Base-by-base conservation (phyloP, 2,113 vertebrate genomes). In the Myotis brandtii region DNA sequence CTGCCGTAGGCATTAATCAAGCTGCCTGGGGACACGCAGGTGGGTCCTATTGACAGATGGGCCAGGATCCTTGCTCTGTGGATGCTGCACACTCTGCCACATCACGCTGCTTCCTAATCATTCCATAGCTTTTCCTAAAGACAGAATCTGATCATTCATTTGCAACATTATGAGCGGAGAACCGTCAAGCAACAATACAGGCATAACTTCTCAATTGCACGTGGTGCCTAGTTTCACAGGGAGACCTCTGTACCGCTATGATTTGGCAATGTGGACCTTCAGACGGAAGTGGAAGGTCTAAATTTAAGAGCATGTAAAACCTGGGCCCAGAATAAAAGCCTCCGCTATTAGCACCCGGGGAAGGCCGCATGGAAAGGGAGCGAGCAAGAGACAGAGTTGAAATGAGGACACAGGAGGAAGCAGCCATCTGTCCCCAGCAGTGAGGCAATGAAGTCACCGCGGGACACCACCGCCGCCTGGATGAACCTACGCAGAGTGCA, bases 281-380 rank as follows among this genome's bases (percentile, higher is more conserved):
- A 27, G 43, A 94, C 25, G 17, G 59, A 20, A 89, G 94, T 56
- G 46, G 30, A 91, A 52, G 11, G 17, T 85, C 73, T 89, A 83
- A 66, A 86, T 72, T 62, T 79, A 84, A 94, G 46, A 50, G 67
- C 93, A 89, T 43, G 52, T 79, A 87, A 5, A 27, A 95, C 37
- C 54, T 10, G 34, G 52, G 40, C 75, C 94, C 32, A 89, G 92
- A 94, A 97, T 94, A 86, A 97, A 97, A 85, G 27, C 54, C 87
- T 97, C n/a, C 4, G 59, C 93, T 59, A 89, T 97, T 91, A 97
- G 96, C 88, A 93, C 94, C 97, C 96, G 96, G 96, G 95, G 92
- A 95, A 97, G 95, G 95, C 97, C 96, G 97, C 95, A 89, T 75
- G 95, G 96, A 91, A 93, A 96, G 96, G 43, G 62, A 93, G 93